Evolutionary conservation across 1,140 invertebrate genomes (phyloP), one percentile per base, ranked within the genome.

Genomic region (Calliopsis andreniformis): DNA sequence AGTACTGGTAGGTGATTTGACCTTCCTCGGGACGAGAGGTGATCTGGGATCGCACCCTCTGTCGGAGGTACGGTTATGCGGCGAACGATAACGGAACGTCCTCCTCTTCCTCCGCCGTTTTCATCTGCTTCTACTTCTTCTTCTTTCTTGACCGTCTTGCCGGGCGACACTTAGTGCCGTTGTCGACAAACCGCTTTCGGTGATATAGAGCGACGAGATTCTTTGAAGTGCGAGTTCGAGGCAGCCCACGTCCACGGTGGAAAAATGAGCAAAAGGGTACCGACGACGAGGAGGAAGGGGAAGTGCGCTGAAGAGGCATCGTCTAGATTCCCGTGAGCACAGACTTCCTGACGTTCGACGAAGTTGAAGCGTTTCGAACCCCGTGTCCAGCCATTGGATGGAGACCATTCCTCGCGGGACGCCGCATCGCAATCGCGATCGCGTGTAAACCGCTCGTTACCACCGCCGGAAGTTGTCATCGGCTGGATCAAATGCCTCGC

Each of bases 1-100:
- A 76, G 80, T 78, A 84, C 77, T 55, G 81, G 83, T 86, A 87
- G 87, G 77, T 84, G 88, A 88, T 87, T 82, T 82, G 79, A 84
- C 80, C 83, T 85, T 82, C 78, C 82, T 84, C 71, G 77, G 83
- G 82, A 82, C 82, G 82, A 83, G 86, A 88, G 87, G 83, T 86
- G 86, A 88, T 88, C 84, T 86, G 82, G 78, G 87, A 87, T 89
- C 88, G 87, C 87, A 87, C 88, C 88, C 88, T 88, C 85, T 83
- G 85, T 80, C 71, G 79, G 85, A 89, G 86, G 83, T 88, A 89
- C 88, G 87, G 88, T 88, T 89, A 89, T 86, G 84, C 56, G 87
- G 67, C 81, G 82, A 80, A 73, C 83, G 78, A 87, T 89, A 89
- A 89, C 88, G 88, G 88, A 88, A 87, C 82, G 80, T 81, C 83